Evolutionary conservation across 2,797 vertebrate species (phyloP), one percentile per base, ranked within the genome.

Genomic region (Pteronotus mesoamericanus): DNA sequence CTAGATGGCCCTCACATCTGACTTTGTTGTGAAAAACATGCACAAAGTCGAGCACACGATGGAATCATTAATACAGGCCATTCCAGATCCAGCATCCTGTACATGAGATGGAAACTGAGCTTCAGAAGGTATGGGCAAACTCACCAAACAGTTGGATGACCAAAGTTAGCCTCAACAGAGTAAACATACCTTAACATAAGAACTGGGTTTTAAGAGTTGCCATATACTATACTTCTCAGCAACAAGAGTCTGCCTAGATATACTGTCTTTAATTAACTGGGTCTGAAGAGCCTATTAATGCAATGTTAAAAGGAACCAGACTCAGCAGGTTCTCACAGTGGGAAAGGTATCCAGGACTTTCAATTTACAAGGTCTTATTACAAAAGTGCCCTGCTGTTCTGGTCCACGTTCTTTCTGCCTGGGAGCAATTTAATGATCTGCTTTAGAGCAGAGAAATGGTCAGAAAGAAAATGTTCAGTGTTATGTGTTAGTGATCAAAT

Each of bases 191-290:
- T 79, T 74, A 82, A 85, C 97, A 61, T 51, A 21, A 92, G 89
- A 93, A 95, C 96, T 83, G 53, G 8, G 83, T 96, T 96, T 95
- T 94, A 88, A 96, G 97, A 64, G 51, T 89, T 39, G 39, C 26
- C 68, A 21, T 34, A 12, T 93, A 83, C 11, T 94, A 94, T n/a
- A 96, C 96, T 95, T 74, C 55, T 34, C 86, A 93, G 97, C 97
- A 85, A 24, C 88, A 91, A 96, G 98, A 97, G 97, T 89, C 86
- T 46, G 66, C 59, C 66, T 80, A 96, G 91, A 98, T 98, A 93
- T 71, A 97, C 97, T 97, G 98, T 97, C 97, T 98, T 98, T 97
- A 98, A 98, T 98, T 98, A 98, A 98, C 97, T 98, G 93, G 95
- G 97, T 93, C 97, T 97, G 97, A 98, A 97, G 97, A 96, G 98